Base-by-base conservation (phyloP, 92 coral and sea anemone species). In the Heteractis magnifica region DNA sequence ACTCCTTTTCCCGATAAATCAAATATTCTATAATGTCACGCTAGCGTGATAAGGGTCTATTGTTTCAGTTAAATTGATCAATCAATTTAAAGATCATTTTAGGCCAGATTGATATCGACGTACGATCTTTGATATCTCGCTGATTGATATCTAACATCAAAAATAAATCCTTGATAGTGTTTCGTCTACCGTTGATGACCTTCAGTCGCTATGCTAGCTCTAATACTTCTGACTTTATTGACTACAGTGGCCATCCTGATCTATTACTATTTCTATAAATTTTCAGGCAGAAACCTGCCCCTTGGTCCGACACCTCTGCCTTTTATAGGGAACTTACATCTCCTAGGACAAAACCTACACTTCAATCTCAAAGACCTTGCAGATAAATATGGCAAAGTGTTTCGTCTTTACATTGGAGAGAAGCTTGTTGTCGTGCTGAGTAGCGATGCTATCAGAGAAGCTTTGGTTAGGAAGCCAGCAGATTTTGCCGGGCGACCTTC, bases 401-500 rank as follows among this genome's bases (percentile, higher is more conserved):
- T 87, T 85, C 92, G 91, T 51, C 56, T 94, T 15, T 94, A 92
- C 78, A 85, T 94, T 75, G 98, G 98, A 13, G 86, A 89, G 58
- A 83, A 92, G 60, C 86, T 89, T 10, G 95, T 83, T 18, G 86
- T 92, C 15, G 86, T 94, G 71, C 94, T 90, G 3, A 92, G 88
- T 68, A 87, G 93, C n/a, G 87, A 82, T 7, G 85, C 93, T 11
- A 90, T 91, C 49, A 91, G 90, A 52, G 93, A 94, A 72, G 89
- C 87, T 18, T 84, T 94, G 77, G 91, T 84, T 8, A 86, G 88
- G 62, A 87, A 94, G 76, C 91, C 95, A 19, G 74, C 82, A 12
- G 90, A 88, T 20, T 94, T 94, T 70, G 98, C 93, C 13, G 98
- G 98, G 8, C 89, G 98, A 78, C 98, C 95, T 11, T 78, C 74